Evolutionary conservation across 2,797 vertebrate genomes (phyloP), one percentile per base, ranked within the genome.

Genomic region (Enteromius radiatus): DNA sequence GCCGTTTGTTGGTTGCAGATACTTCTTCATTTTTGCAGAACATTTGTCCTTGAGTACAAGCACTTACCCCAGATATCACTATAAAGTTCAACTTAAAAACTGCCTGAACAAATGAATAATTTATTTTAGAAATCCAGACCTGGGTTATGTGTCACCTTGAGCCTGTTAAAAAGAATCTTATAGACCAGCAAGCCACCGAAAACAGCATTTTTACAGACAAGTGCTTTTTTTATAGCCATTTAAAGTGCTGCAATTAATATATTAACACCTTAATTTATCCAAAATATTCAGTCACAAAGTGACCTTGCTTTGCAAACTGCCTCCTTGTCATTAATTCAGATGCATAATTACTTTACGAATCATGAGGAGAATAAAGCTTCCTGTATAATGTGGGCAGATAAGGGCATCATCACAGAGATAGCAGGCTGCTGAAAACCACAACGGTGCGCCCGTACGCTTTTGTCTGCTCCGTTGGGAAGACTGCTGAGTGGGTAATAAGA

Each of bases 401-500:
- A 84, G 82, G 87, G 84, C 78, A 86, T 69, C 81, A 83, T 81
- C 77, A 84, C 69, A 84, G 73, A 86, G 83, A 84, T 79, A 83
- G 85, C 81, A 73, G 54, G 75, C 75, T 76, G 71, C 49, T 71
- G 76, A 76, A 82, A 84, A 80, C 59, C 59, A 78, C 15, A 41
- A 84, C 73, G 69, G 33, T 70, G 78, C 28, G 41, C 49, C 41
- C n/a, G 33, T 54, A 26, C 56, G 12, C 61, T 45, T 82, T 45
- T 78, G 78, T 61, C 59, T 73, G 77, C 56, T 88, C 86, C 65
- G 26, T 81, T 87, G 84, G 83, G 87, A 88, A 77, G 79, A 78
- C 78, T 85, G 79, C 88, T 85, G 87, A 87, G 87, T 82, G 84
- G 75, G 80, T 90, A 88, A 89, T 88, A 88, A 87, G 87, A 88